Conservation (phyloP, 2,113 vertebrate genomes). For the Vimba vimba region DNA sequence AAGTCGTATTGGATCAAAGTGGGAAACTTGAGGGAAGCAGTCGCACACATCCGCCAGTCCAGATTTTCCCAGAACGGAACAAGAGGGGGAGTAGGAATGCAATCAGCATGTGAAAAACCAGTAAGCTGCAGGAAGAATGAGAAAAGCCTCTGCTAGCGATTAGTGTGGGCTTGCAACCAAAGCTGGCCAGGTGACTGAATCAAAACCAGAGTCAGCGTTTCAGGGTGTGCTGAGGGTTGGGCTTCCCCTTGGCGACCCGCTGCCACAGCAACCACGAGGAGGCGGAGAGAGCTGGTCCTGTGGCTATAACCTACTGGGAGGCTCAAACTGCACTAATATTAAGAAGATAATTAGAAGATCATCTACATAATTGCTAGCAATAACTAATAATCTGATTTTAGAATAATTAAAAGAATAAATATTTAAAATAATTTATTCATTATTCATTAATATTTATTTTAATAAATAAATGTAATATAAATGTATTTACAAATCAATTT, state of each 20-base stretch:
- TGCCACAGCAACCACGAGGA: conserved; percentile 10
- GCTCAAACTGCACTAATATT: background rate
- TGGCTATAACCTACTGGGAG: background rate
- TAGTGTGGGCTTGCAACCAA: conserved; percentile 50
- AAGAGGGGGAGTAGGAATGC: conserved; percentile 34
- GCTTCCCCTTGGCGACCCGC: background rate
- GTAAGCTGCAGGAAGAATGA: conserved; percentile 13
- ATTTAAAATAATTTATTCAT: background rate
- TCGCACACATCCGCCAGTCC: conserved; percentile 19
- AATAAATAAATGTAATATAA: background rate
- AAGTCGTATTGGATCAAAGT: conserved; percentile 47
- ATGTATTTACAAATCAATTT: background rate
- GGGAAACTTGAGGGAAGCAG: conserved; percentile 52
- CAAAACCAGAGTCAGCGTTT: conserved; percentile 45
- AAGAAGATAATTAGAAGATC: background rate
- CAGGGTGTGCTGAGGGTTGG: conserved; percentile 37
- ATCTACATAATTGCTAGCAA: background rate
- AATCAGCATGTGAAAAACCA: conserved; percentile 45
- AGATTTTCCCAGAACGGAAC: conserved; percentile 28
- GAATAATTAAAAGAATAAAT: background rate
- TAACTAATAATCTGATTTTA: background rate
- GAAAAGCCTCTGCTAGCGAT: conserved; percentile 47
- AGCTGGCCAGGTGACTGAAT: conserved; percentile 51
- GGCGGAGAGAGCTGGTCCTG: background rate
- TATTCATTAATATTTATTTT: background rate